Base-by-base conservation (phyloP, 2,888 invertebrate genomes). In the Bruchidius siliquastri region DNA sequence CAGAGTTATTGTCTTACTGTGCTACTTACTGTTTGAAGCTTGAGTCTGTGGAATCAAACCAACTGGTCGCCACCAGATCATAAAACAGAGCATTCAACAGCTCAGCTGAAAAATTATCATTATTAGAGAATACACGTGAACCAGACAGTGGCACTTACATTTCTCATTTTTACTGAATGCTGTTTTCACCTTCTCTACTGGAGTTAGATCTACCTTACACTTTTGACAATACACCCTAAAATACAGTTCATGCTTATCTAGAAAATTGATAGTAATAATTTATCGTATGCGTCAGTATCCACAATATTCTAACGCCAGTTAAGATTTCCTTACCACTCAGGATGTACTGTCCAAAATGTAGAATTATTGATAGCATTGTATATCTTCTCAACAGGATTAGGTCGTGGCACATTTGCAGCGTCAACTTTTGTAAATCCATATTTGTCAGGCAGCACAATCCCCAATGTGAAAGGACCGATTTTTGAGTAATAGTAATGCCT, bases 381-480 rank as follows among this genome's bases (percentile, higher is more conserved):
- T 22, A 73, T 75, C 20, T 22, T 74, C 49, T 73, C 72, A 13
- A 30, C 20, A 20, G 68, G 72, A 49, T 13, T 49, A 1, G 79
- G 77, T 13, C 74, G 22, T 20, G 72, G 67, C 2, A 77, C 71
- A 67, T 72, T 68, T 0, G 76, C 72, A 72, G 93, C 91, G 66
- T 92, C 91, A 80, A 93, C 88, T 76, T 92, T 91, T 82, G 91
- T 90, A 68, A 91, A 88, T 18, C 94, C 94, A 81, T 94, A 93
- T 79, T 90, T 90, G 83, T 94, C 93, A 0, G 97, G 97, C 76
- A 96, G 89, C 0, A 94, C 92, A 74, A 97, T 92, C 69, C 96
- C 96, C 73, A 97, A 88, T 20, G 96, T 95, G 86, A 97, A 97
- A 0, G 96, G 96, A 0, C 90, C 90, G 71, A 97, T 93, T 21